Evolutionary conservation across 2,888 invertebrate species (phyloP), one percentile per base, ranked within the genome.

Genomic region (Drosophila greeni): DNA sequence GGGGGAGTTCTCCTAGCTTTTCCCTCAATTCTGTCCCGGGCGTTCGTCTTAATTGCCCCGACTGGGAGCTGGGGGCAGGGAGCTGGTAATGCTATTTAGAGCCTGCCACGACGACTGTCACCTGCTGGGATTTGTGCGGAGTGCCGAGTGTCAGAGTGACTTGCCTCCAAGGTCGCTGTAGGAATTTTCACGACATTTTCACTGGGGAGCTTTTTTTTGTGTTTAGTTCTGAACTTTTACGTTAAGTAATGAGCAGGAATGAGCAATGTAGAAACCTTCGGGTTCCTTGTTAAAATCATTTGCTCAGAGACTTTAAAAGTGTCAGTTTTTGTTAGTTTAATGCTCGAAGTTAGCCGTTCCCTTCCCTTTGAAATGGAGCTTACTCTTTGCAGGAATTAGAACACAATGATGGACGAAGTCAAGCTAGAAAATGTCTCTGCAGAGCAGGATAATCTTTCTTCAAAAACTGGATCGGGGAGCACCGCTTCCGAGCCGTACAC

Each of bases 361-460:
- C 14, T n/a, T 5, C 11, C 24, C 18, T 20, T 36, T n/a, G 8
- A 47, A 53, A 33, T 43, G n/a, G 18, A n/a, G 5, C 7, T 11
- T 12, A 14, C 2, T 11, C 11, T 54, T 18, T 34, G 1, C 26
- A 8, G n/a, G n/a, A 20, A 16, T n/a, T 20, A 12, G 0, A 49
- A 55, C 14, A 34, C 34, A 18, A 3, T 56, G 55, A 26, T 12
- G 12, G 29, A 12, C 7, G 14, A 33, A 14, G n/a, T n/a, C 7
- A 7, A 11, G 16, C 31, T n/a, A 4, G 12, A 23, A 14, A 12
- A 9, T 14, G 6, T 9, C 6, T 3, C 3, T 9, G 12, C 6
- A 12, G 12, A 12, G 45, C 18, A 12, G 12, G 31, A 47, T 18
- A 20, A 5, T 11, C 11, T 6, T 0, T 9, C 98, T 7, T 43